Evolutionary conservation across 1,140 invertebrate species (phyloP).

Genomic region (Scaptomyza graminum): DNA sequence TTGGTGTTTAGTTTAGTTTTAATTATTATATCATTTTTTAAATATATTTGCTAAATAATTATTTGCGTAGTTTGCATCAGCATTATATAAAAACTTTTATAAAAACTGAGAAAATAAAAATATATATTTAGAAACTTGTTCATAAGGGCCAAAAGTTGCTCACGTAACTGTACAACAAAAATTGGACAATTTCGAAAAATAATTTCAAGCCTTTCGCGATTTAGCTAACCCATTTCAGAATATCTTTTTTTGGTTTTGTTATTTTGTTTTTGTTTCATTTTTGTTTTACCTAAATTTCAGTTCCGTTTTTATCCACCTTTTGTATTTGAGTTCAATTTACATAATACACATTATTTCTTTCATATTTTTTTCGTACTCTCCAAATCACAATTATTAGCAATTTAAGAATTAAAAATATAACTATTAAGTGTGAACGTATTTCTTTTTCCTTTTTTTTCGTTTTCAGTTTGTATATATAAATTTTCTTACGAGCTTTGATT

Average conservation of each 20-base stretch:
- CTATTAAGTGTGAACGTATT: conserved; percentile 54
- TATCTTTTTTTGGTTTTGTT: conserved; percentile 53
- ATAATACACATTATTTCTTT: conserved; percentile 37
- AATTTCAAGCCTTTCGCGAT: conserved; percentile 65
- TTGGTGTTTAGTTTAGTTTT: conserved; percentile 1
- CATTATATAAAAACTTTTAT: conserved; percentile 42
- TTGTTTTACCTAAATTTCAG: conserved; percentile 74
- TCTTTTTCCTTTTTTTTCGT: conserved; percentile 37
- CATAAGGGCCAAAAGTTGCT: conserved; percentile 65
- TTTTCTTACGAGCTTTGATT: conserved; percentile 56
- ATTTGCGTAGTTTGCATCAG: conserved; percentile 14
- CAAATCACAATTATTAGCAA: conserved; percentile 83
- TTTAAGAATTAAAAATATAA: conserved; percentile 79
- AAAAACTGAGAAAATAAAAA: conserved; percentile 38
- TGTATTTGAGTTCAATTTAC: conserved; percentile 63
- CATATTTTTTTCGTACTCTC: conserved; percentile 65
- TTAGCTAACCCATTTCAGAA: conserved; percentile 51
- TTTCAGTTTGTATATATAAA: conserved; percentile 63
- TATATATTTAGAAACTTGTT: conserved; percentile 8
- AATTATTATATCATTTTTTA: conserved; percentile 3
- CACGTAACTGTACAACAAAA: conserved; percentile 51
- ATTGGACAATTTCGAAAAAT: conserved; percentile 73
- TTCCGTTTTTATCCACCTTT: conserved; percentile 67
- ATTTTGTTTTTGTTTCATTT: conserved; percentile 7
- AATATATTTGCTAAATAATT: conserved; percentile 29